Evolutionary conservation across 2,113 vertebrate species (phyloP), one percentile per base, ranked within the genome.

Genomic region (Rhombomys opimus): DNA sequence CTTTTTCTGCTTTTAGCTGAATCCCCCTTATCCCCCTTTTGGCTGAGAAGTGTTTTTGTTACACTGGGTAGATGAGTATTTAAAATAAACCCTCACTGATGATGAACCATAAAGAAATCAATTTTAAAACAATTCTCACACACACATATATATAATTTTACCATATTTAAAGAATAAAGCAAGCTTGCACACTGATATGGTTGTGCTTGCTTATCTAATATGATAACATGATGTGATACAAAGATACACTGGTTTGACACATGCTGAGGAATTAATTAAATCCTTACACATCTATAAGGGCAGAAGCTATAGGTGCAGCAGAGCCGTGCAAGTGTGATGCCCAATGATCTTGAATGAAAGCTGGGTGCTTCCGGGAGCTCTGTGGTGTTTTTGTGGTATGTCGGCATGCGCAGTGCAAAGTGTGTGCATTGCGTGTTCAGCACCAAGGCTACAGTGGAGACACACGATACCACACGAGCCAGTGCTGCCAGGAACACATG

Each of bases 401-500:
- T 17, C 20, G 17, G 8, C 41, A 22, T 68, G 27, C 30, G 18
- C 17, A 17, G 63, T 50, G 30, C 27, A 20, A 25, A 70, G 63
- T 8, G 46, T 20, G 5, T 32, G 17, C 57, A 54, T 25, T 38
- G 20, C 38, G 4, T 52, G 30, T 67, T 65, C 30, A 50, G 30
- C 50, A 32, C 41, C 63, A 13, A 68, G 30, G 12, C 59, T 86
- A 5, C 17, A 50, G 38, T 67, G 61, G 46, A 35, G 30, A 50
- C 10, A 50, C 30, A 1, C 22, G 5, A 13, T 35, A 35, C 63
- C 4, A 3, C 61, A 32, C 0, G 0, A 15, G 27, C 41, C 41
- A 50, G 63, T 25, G 17, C 17, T 22, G 41, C 41, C 18, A 52
- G 41, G 41, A 35, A 35, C 63, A 68, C 18, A 0, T 1, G 9